These are phyloP conservation scores for zebrafish (Danio rerio) DNA, from an alignment of 2,113 vertebrate genomes.

Conservation along the genomic window DNA sequence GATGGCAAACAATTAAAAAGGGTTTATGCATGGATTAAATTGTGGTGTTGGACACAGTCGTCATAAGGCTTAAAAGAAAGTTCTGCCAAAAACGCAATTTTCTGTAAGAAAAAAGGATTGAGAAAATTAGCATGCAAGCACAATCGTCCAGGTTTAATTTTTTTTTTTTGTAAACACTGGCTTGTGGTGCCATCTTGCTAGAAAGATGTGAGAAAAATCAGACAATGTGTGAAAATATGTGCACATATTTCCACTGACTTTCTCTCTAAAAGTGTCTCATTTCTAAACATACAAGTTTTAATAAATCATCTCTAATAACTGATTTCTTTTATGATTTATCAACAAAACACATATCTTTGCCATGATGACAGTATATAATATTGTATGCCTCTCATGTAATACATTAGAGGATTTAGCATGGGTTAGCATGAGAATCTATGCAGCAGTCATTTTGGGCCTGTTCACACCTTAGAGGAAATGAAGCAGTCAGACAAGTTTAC, in stretches of 20 bases:
- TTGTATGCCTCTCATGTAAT: neutral
- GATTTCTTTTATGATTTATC: too few relatives aligned
- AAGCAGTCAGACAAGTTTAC: too few relatives aligned
- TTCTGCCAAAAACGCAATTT: neutral
- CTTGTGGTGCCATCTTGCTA: neutral
- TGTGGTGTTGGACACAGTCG: neutral
- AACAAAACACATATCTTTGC: too few relatives aligned
- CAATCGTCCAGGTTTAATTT: neutral
- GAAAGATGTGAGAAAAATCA: neutral
- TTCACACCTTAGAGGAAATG: too few relatives aligned
- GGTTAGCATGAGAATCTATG: neutral
- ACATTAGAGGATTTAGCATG: neutral
- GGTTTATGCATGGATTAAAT: neutral
- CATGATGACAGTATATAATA: too few relatives aligned
- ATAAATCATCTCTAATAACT: too few relatives aligned
- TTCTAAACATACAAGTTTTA: too few relatives aligned
- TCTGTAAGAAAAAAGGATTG: neutral
- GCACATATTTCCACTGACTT: neutral
- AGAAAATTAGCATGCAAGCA: neutral
- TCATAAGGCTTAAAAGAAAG: too few relatives aligned
- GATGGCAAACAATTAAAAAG: neutral
- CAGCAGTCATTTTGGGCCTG: neutral
- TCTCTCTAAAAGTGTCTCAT: neutral
- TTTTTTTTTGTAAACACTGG: conserved; percentile 3
- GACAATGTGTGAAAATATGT: neutral